Evolutionary conservation across 2,797 vertebrate genomes (phyloP), one percentile per base, ranked within the genome.

Genomic region (Cryptoprocta ferox): DNA sequence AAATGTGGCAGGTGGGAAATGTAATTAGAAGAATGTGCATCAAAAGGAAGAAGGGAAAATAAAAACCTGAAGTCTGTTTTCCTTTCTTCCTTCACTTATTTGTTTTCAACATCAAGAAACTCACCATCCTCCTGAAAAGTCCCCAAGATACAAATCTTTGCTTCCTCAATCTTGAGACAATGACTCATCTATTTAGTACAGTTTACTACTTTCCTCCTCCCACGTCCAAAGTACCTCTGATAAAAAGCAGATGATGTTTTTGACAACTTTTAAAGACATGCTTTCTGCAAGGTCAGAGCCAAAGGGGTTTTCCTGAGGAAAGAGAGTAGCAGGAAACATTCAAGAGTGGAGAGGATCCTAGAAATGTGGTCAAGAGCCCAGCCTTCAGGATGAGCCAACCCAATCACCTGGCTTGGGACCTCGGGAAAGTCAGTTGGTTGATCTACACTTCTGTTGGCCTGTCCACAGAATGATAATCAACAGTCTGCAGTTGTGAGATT

Each of bases 111-210:
- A 61, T 83, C 78, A 73, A 37, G 45, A 96, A 89, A 45, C 19
- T 35, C 35, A 37, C 9, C 11, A 32, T 42, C 12, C 42, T 94
- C 81, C 50, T 32, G 30, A 93, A 91, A 96, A 98, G 45, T 93
- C 37, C 89, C 95, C 70, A 26, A 76, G 61, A 89, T 92, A 86
- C 11, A 84, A 75, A 91, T 71, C 53, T 85, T 91, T 26, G 28
- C 83, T 97, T 96, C 70, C 89, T 94, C 32, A 87, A 16, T 71
- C 79, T 39, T 91, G 61, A 81, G 68, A 78, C 30, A 91, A 26
- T 97, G 96, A 95, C 48, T 96, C 68, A 87, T 93, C 42, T 73
- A 0, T 48, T 94, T 48, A 75, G 42, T n/a, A 66, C 28, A 78
- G 16, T 14, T 91, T 12, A 59, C 10, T 13, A 32, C 53, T 89